Evolutionary conservation across 2,113 vertebrate species (phyloP).

Genomic region (Uria lomvia): DNA sequence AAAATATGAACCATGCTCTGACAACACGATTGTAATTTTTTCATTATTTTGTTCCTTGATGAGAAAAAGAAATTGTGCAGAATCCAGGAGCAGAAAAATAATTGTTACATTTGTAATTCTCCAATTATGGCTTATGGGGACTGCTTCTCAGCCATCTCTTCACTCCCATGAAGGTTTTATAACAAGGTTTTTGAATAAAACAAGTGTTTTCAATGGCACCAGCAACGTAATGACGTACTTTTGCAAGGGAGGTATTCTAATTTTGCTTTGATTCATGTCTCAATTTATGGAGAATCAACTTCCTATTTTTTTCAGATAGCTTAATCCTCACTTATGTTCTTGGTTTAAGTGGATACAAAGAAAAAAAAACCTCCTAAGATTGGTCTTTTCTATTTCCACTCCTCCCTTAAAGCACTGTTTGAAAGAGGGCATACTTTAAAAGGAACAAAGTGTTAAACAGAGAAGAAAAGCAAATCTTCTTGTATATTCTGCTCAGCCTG

Average conservation of each 20-base stretch:
- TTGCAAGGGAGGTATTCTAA: conserved; percentile 46
- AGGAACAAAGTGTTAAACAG: neutral
- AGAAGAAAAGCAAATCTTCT: neutral
- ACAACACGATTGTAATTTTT: conserved; percentile 55
- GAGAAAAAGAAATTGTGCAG: conserved; percentile 66
- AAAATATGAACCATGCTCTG: conserved; percentile 56
- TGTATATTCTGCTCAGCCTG: neutral
- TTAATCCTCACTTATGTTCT: conserved; percentile 64
- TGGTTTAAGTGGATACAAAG: conserved; percentile 22
- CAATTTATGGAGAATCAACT: conserved; percentile 29
- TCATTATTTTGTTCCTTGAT: conserved; percentile 63
- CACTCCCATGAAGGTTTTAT: conserved; percentile 59
- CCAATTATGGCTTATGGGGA: conserved; percentile 65
- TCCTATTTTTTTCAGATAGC: conserved; percentile 53
- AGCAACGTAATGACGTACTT: conserved; percentile 57
- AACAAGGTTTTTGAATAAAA: conserved; percentile 67
- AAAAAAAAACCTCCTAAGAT: neutral
- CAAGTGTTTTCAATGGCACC: conserved; percentile 57
- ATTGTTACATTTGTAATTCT: conserved; percentile 66
- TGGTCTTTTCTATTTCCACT: neutral
- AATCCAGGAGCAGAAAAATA: conserved; percentile 63
- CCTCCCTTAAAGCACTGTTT: neutral
- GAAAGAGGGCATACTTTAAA: neutral
- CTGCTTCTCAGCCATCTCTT: conserved; percentile 49
- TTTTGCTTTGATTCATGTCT: conserved; percentile 48